Base-by-base conservation (phyloP, 2,113 vertebrate species). In the Candoia aspera region DNA sequence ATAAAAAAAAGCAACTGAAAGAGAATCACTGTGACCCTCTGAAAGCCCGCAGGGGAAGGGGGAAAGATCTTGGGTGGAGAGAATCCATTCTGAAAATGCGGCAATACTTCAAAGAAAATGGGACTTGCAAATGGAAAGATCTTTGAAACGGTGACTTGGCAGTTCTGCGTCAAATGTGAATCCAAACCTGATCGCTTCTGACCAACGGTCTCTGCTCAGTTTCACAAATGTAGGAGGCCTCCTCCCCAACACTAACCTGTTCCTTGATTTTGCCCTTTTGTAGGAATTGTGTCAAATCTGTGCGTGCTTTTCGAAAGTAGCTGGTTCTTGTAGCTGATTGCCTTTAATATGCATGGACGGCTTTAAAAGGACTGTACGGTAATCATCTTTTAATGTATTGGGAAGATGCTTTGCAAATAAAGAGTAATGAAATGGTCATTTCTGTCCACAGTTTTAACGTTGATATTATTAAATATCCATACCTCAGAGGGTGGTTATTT, bases 331-430 rank as follows among this genome's bases (percentile, higher is more conserved):
- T 62, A 89, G 57, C 55, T 24, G 87, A 19, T n/a, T 89, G 58
- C 73, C 58, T 89, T 89, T 92, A 60, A 64, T 89, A 92, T 89
- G 91, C 91, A 92, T 92, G 87, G 87, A 84, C 17, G 1, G 79
- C 79, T 89, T 92, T 42, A 54, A 92, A 49, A 73, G 83, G 64
- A 49, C 29, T 88, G 86, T 92, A 88, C 55, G 84, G 42, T 86
- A 91, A 73, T 9, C 86, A 26, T 46, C 17, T 37, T 84, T 85
- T 89, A 91, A 46, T 89, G 91, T 89, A 89, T 64, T 55, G 73
- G 46, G 79, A 85, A 87, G 86, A 24, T 54, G 83, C 17, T 91
- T 59, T 85, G 83, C 83, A 62, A 91, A 92, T 89, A 92, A 92
- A 89, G 87, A 84, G 6, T 29, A 46, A 87, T 79, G 79, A 84